Evolutionary conservation across 2,888 invertebrate species (phyloP).

Genomic region (Unio delphinus): DNA sequence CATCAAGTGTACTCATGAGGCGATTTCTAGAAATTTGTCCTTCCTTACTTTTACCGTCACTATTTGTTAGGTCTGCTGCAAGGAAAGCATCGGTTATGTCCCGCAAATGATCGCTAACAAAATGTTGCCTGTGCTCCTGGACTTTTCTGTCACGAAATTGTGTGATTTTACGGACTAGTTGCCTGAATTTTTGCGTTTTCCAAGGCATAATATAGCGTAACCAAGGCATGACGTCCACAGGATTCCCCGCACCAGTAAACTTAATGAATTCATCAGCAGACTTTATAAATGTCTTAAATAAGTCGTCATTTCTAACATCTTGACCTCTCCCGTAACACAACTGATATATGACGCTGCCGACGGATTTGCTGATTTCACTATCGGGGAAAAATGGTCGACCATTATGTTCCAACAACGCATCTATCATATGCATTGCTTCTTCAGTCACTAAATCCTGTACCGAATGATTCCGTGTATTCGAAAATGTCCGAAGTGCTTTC

Average conservation of each 20-base stretch:
- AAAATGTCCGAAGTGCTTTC: slow-evolving; percentile 20
- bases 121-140: slow-evolving; percentile 7
- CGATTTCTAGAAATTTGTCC: slow-evolving; percentile 8
- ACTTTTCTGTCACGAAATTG: neutral
- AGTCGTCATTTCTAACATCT: slow-evolving; percentile 18
- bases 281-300: slow-evolving; percentile 11
- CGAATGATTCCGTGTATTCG: slow-evolving; percentile 16
- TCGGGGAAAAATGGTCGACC: slow-evolving; percentile 4
- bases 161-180: neutral
- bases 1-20: slow-evolving; percentile 30
- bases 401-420: neutral
- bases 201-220: slow-evolving; percentile 25
- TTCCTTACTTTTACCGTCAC: slow-evolving; percentile 5
- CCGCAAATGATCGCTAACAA: slow-evolving; percentile 15
- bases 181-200: slow-evolving; percentile 16
- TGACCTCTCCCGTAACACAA: slow-evolving; percentile 23
- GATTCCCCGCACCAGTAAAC: slow-evolving; percentile 33
- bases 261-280: slow-evolving; percentile 9
- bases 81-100: slow-evolving; percentile 50
- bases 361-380: slow-evolving; percentile 7
- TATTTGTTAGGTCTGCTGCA: slow-evolving; percentile 11
- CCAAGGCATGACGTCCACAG: slow-evolving; percentile 44
- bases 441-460: slow-evolving; percentile 16
- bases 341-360: slow-evolving; percentile 30
- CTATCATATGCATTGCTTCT: slow-evolving; percentile 8